These are phyloP conservation scores for Stictocephala bisonia DNA, from an alignment of 2,888 invertebrate genomes.

Conservation along the genomic window DNA sequence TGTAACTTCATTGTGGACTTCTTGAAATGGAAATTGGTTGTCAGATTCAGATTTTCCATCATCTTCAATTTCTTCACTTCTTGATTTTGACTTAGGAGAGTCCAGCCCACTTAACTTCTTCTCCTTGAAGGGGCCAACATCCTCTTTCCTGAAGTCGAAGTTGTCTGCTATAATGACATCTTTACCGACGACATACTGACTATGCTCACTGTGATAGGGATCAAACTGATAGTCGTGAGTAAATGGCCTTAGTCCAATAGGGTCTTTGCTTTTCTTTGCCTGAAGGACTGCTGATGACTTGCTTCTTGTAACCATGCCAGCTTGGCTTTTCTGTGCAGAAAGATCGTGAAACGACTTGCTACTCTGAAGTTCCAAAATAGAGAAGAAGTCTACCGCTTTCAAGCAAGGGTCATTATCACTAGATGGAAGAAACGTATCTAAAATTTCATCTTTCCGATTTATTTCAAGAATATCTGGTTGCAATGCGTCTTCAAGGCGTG, in stretches of 20 bases:
- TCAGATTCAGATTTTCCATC: constrained; percentile 1
- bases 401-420: constrained; percentile 65
- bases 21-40: constrained; percentile 6
- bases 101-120: neutral
- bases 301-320: constrained; percentile 42
- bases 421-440: constrained; percentile 23
- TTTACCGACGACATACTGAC: constrained; percentile 25
- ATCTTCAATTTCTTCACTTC: constrained; percentile 16
- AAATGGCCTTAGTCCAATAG: constrained; percentile 12
- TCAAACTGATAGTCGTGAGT: neutral
- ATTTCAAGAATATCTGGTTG: constrained; percentile 12
- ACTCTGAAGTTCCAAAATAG: constrained; percentile 82
- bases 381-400: constrained; percentile 89
- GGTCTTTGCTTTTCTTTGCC: constrained; percentile 60
- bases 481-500: constrained; percentile 60
- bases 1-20: constrained; percentile 29
- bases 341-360: constrained; percentile 64
- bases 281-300: constrained; percentile 63
- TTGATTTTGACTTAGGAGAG: constrained; percentile 23
- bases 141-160: constrained; percentile 24
- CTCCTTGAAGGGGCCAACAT: neutral
- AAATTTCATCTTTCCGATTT: constrained; percentile 27
- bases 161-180: constrained; percentile 21
- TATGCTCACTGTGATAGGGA: constrained; percentile 3
- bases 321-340: neutral